A percentile compares a stretch with the other conserved stretches of the same genome.
Conservation (phyloP, 1,140 invertebrate genomes). For the Reticulitermes speratus region DNA sequence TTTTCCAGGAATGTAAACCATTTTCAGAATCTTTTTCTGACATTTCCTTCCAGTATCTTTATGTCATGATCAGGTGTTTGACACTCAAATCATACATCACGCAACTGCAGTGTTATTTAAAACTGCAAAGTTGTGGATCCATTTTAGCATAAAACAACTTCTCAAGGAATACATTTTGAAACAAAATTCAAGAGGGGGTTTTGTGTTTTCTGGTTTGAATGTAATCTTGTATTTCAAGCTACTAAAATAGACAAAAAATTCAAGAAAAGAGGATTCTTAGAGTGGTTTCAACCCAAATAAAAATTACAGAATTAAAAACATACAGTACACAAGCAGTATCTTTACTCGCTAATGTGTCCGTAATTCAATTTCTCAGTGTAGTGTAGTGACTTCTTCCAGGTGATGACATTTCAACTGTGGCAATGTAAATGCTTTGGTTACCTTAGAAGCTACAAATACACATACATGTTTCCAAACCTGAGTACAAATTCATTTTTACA, state of each 20-base stretch:
- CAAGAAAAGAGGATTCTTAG: background rate
- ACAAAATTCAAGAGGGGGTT: background rate
- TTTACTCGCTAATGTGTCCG: background rate
- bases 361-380: background rate
- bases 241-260: background rate
- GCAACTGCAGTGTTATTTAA: background rate
- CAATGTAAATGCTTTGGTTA: conserved; percentile 12
- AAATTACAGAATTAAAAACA: background rate
- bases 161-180: no score
- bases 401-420: background rate
- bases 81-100: background rate
- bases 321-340: no score
- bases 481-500: background rate
- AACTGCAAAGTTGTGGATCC: no score
- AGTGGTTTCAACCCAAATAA: background rate
- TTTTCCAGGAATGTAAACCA: background rate
- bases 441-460: conserved; percentile 8
- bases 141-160: no score
- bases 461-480: conserved; percentile 6
- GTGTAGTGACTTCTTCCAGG: background rate
- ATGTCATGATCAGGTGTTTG: background rate
- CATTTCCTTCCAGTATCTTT: background rate
- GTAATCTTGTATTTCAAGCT: background rate
- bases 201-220: background rate
- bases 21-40: background rate